A percentile compares a stretch with the other conserved stretches of the same genome.
Evolutionary conservation across 2,797 vertebrate genomes (phyloP).

Genomic region (Coregonus suidteri): DNA sequence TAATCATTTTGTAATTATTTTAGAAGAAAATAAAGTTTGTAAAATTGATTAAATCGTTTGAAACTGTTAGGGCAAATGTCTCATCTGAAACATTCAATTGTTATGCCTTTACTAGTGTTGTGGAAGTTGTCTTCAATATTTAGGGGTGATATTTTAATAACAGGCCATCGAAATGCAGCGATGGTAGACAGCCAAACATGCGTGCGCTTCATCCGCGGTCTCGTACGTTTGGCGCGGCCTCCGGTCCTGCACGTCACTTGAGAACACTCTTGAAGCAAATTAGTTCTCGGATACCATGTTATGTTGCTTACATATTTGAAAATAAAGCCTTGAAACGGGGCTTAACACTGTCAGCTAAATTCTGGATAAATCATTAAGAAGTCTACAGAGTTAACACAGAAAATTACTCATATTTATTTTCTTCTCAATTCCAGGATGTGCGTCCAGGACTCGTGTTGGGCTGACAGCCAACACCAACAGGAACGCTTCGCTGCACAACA

Average conservation of each 20-base stretch:
- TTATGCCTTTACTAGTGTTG: not conserved
- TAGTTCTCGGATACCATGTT: conserved; percentile 38
- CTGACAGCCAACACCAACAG: not conserved
- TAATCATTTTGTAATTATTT: not conserved
- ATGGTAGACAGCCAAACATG: not conserved
- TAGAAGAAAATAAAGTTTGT: not conserved
- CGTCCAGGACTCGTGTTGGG: not conserved
- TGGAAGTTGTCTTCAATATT: not conserved
- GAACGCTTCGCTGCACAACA: not conserved
- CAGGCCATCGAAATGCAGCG: not conserved
- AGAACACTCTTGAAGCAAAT: conserved; percentile 48
- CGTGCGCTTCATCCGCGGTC: conserved; percentile 11
- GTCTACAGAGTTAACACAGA: not conserved
- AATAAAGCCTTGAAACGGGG: not conserved
- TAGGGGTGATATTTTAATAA: not conserved
- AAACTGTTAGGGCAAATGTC: not conserved
- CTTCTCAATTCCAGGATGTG: not conserved
- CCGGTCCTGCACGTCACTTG: conserved; percentile 45
- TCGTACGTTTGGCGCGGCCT: conserved; percentile 14
- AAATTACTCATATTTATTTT: conserved; percentile 14
- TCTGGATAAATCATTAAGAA: conserved; percentile 36
- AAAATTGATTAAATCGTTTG: not conserved
- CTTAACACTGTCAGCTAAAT: conserved; percentile 25
- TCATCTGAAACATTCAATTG: not conserved
- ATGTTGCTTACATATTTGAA: conserved; percentile 17